Evolutionary conservation across 2,113 vertebrate species (phyloP), one percentile per base, ranked within the genome.

Genomic region (Eptesicus fuscus): DNA sequence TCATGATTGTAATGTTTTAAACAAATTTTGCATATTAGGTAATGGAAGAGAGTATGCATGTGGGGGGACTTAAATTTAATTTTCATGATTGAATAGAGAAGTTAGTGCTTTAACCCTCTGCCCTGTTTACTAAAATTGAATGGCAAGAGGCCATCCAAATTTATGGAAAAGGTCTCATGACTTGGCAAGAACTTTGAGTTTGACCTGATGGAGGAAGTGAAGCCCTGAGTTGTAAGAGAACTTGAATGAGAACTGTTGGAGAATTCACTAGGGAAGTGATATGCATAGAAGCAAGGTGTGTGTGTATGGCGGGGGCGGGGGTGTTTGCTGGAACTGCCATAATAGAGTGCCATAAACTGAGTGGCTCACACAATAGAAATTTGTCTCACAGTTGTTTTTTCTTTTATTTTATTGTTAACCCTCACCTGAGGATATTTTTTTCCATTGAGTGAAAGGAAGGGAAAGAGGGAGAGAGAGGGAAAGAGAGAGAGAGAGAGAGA

Each of bases 51-150:
- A 80, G 22, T 79, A 67, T 88, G 61, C 73, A 86, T 47, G 70
- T 35, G 87, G 71, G 74, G 63, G 30, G 20, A 83, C 49, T 90
- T 93, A 90, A 82, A 93, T 96, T 96, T 96, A 90, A 96, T 96
- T 97, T 96, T 92, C 61, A 44, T 97, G 88, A 97, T 96, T 95
- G 82, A 96, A 96, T 96, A 86, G 90, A 96, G 76, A 93, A 96
- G 78, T 95, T 91, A 95, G 95, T 96, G 73, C 63, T 88, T 93
- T 96, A 83, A 86, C 83, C 82, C 32, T 88, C 37, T 67, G 51
- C 44, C 76, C 63, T 42, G 76, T 67, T 92, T 95, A 95, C 93
- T 95, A 95, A 96, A 97, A 97, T 90, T 92, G 88, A 95, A 96
- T 93, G 92, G 92, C 84, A 87, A 59, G 42, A 67, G 91, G 82